Evolutionary conservation across 2,113 vertebrate genomes (phyloP), one percentile per base, ranked within the genome.

Genomic region (Pelecanus crispus): DNA sequence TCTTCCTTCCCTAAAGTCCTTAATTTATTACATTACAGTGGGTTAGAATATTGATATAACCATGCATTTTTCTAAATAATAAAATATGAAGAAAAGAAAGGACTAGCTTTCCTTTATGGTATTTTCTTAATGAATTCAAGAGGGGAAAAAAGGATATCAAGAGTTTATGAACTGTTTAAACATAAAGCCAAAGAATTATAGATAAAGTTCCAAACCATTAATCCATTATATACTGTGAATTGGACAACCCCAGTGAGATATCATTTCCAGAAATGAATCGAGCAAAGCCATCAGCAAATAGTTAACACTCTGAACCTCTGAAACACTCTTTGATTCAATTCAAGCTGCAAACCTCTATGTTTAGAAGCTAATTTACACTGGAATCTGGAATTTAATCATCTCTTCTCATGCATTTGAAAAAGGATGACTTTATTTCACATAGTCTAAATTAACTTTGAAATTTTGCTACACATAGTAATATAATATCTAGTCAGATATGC

Each of bases 151-250:
- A 87, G 91, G 92, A 94, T 86, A 96, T 97, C 95, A 96, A 81
- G 94, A 97, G 83, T 98, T 98, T 98, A 97, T 95, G 97, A 97
- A 97, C 93, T 97, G 97, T 97, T 96, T 91, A 95, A 97, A 97
- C 87, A 96, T 97, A 97, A 97, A 97, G 91, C 84, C 62, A 53
- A 86, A 88, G 88, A 97, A 93, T 97, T 96, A 97, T 88, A 95
- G 96, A 96, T 97, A 97, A 96, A 95, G 96, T 97, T 98, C 95
- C 59, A 10, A 96, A 74, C 52, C 96, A 97, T 97, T 97, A 97
- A 98, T 97, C 95, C 91, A 97, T 97, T 97, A 91, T 95, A 95
- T 96, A 73, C 80, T 71, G 84, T 81, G 81, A 94, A 94, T 95
- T 94, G 73, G 93, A 94, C 92, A 90, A 87, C 81, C 74, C 90